Conservation (phyloP, 1,140 invertebrate genomes). For the Macrosteles quadrilineatus region DNA sequence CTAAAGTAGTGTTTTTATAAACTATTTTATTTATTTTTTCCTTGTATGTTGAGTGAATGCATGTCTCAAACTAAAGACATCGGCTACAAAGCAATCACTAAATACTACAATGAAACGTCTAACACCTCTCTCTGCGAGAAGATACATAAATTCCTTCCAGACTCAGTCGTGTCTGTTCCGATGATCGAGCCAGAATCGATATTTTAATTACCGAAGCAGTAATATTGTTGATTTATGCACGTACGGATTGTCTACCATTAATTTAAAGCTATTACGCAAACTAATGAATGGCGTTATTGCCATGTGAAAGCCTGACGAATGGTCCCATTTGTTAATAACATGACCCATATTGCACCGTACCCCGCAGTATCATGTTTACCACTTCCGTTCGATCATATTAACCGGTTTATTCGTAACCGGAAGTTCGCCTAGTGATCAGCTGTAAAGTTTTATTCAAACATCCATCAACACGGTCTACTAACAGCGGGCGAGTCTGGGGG, state of each 20-base stretch:
- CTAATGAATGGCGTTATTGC: neutral
- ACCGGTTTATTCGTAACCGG: neutral
- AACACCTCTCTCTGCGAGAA: too few species aligned
- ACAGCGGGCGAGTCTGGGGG: too few species aligned
- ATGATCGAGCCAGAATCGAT: neutral
- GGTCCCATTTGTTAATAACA: slow-evolving; percentile 9
- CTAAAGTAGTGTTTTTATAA: too few species aligned
- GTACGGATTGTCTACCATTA: neutral
- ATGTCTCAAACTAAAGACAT: too few species aligned
- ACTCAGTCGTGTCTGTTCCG: too few species aligned
- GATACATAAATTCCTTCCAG: too few species aligned
- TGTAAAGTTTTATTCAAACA: neutral
- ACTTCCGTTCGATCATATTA: neutral
- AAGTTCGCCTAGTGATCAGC: slow-evolving; percentile 1
- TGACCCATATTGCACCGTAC: neutral
- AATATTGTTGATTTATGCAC: neutral
- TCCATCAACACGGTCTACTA: neutral
- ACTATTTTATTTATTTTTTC: too few species aligned
- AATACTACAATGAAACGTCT: too few species aligned
- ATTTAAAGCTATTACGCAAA: slow-evolving; percentile 3
- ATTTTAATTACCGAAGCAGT: slow-evolving; percentile 3
- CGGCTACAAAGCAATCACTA: too few species aligned
- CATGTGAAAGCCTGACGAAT: slow-evolving; percentile 1
- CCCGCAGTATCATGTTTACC: slow-evolving; percentile 5
- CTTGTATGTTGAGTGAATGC: too few species aligned